phyloP scores from a whole-genome alignment of 2,888 invertebrate genomes.

The Eilema sororculum region DNA sequence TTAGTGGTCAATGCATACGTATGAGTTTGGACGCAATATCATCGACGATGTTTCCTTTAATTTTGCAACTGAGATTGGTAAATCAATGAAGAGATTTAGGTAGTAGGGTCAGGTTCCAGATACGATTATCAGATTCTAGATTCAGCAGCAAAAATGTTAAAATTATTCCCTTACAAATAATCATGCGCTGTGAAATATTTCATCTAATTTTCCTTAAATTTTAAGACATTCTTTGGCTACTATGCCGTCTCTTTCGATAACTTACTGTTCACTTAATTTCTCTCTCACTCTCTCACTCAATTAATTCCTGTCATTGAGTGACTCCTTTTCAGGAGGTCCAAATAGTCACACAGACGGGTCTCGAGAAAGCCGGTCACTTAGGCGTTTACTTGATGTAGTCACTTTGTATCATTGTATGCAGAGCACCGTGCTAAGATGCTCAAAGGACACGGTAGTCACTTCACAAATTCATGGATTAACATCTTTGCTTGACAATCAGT shows the following conservation, averaged over 20 bases:
- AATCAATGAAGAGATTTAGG: not conserved
- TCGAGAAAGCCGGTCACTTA: conserved; percentile 8
- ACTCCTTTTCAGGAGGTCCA: not conserved
- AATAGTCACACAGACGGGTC: not conserved
- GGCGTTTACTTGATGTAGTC: conserved; percentile 14
- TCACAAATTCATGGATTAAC: conserved; percentile 20
- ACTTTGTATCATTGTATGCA: conserved; percentile 14
- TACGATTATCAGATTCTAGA: too few relatives aligned
- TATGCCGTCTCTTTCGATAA: too few relatives aligned
- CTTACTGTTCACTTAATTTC: too few relatives aligned
- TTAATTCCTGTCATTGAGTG: not conserved
- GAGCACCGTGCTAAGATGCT: conserved; percentile 3
- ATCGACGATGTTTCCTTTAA: too few relatives aligned
- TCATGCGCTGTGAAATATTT: too few relatives aligned
- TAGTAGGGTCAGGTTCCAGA: too few relatives aligned
- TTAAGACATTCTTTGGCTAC: too few relatives aligned
- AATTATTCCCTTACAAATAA: too few relatives aligned
- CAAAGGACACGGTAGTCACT: conserved; percentile 7
- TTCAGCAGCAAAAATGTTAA: too few relatives aligned
- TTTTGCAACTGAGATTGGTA: not conserved
- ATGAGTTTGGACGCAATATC: not conserved
- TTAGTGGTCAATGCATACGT: not conserved
- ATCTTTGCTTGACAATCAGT: conserved; percentile 4
- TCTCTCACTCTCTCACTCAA: too few relatives aligned
- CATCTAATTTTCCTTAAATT: too few relatives aligned